These are phyloP conservation scores for Zygothrica quintamaculata DNA, from an alignment of 2,888 invertebrate species.

Conservation along the genomic window DNA sequence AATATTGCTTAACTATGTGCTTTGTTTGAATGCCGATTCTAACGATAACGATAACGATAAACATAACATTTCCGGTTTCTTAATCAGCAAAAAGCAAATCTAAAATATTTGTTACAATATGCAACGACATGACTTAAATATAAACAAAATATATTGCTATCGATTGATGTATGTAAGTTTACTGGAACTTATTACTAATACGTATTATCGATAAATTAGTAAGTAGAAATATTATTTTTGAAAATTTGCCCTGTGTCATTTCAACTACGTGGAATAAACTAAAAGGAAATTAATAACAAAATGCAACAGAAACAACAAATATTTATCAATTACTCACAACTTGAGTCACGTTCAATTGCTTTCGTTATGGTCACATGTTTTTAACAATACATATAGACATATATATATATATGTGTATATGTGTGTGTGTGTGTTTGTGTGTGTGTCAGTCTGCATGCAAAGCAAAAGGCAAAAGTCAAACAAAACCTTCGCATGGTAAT, in stretches of 20 bases:
- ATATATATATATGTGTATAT: not conserved
- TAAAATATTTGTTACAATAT: too few species aligned
- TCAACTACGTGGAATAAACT: slow-evolving; percentile 4
- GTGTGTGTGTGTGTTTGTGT: slow-evolving; percentile 1
- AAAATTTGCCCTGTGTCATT: slow-evolving; percentile 12
- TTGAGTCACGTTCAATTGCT: slow-evolving; percentile 73
- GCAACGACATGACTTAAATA: too few species aligned
- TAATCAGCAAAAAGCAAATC: too few species aligned
- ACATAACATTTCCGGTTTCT: too few species aligned
- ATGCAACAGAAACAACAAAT: slow-evolving; percentile 64
- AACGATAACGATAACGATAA: slow-evolving; percentile 2
- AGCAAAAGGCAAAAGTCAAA: slow-evolving; percentile 43
- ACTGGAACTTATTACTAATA: too few species aligned
- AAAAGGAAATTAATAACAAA: slow-evolving; percentile 42
- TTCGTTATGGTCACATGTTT: slow-evolving; percentile 32
- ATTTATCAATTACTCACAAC: slow-evolving; percentile 70
- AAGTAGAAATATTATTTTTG: too few species aligned
- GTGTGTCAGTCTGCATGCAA: slow-evolving; percentile 43
- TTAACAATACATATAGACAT: too few species aligned
- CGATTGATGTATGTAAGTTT: too few species aligned
- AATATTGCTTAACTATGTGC: too few species aligned
- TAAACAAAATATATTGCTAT: too few species aligned
- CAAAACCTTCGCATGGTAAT: slow-evolving; percentile 57
- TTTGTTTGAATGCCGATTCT: too few species aligned
- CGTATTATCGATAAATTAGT: too few species aligned